Base-by-base conservation (phyloP, 92 coral and sea anemone genomes). In the Nematostella vectensis region DNA sequence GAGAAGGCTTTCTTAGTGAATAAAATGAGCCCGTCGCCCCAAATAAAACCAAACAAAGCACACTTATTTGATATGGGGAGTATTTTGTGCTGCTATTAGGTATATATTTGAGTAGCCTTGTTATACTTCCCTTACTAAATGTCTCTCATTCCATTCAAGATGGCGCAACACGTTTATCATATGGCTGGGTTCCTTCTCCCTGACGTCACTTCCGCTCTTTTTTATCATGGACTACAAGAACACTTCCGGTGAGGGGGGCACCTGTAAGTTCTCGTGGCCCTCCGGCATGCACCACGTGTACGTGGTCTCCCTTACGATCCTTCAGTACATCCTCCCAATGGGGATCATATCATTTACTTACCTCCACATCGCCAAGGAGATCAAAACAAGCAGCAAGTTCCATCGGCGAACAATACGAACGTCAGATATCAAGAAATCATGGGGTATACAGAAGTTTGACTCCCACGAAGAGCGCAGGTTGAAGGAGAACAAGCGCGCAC, bases 271-370 rank as follows among this genome's bases (percentile, higher is more conserved):
- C 25, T 57, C 8, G 4, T 89, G 97, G 97, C 80, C 87, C 0
- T 23, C 27, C 6, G 19, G 29, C 2, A 70, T 64, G 58, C 72
- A 69, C 31, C 42, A 47, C 25, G 56, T 55, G 15, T 89, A 89
- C 59, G 63, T 69, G 30, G 55, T 64, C n/a, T 51, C 59, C 11
- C 23, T 80, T 53, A 18, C 72, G 17, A 37, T 74, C 11, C 65
- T 85, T 9, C 78, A 80, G 78, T 89, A 81, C 55, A 57, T 81
- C 25, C 33, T 85, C 6, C 97, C 97, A 3, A 70, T 89, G 3
- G 72, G 57, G 1, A 66, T 89, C 28, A 75, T 89, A 25, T 48
- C 63, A 16, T 75, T 69, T 33, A 75, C 85, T 2, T 89, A 89
- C 58, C 50, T 74, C 8, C 70, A 83, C 51, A 89, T 89, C 25